Conservation (phyloP, 1,140 invertebrate species). For the Gonioctena quinquepunctata region DNA sequence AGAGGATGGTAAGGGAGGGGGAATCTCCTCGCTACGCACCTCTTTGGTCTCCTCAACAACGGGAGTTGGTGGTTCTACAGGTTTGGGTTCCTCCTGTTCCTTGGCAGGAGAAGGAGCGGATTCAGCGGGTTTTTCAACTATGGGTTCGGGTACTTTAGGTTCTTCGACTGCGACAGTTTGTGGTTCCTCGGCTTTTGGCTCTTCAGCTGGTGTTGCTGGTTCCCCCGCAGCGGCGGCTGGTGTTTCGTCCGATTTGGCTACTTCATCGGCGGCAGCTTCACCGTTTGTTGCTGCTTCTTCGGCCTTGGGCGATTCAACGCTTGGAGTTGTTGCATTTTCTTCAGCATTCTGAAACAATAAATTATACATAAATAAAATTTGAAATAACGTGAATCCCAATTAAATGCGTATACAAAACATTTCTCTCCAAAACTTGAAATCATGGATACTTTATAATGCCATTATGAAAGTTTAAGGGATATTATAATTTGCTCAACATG, state of each 20-base stretch:
- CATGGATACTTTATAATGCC: no score
- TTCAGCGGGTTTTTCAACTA: slow-evolving; percentile 32
- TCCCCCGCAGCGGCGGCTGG: slow-evolving; percentile 17
- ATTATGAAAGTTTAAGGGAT: no score
- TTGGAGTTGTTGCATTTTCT: slow-evolving; percentile 39
- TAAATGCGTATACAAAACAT: no score
- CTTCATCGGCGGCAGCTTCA: slow-evolving; percentile 19
- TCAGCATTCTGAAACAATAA: slow-evolving; percentile 44
- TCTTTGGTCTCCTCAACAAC: slow-evolving; percentile 47
- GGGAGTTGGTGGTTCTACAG: slow-evolving; percentile 25
- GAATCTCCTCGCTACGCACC: slow-evolving; percentile 55
- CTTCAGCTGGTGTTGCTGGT: slow-evolving; percentile 18
- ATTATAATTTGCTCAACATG: no score
- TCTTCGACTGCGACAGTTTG: slow-evolving; percentile 6
- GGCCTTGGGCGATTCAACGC: slow-evolving; percentile 41
- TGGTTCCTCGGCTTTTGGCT: slow-evolving; percentile 20
- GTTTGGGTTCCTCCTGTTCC: slow-evolving; percentile 34
- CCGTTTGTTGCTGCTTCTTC: slow-evolving; percentile 24
- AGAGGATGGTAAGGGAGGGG: slow-evolving; percentile 53
- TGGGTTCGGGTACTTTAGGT: slow-evolving; percentile 31
- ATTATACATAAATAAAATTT: no score
- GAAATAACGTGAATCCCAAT: no score
- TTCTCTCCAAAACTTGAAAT: no score
- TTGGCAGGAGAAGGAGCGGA: slow-evolving; percentile 24
- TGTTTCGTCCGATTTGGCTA: slow-evolving; percentile 25